Conservation (phyloP, 2,113 vertebrate genomes). For the Prolemur simus region DNA sequence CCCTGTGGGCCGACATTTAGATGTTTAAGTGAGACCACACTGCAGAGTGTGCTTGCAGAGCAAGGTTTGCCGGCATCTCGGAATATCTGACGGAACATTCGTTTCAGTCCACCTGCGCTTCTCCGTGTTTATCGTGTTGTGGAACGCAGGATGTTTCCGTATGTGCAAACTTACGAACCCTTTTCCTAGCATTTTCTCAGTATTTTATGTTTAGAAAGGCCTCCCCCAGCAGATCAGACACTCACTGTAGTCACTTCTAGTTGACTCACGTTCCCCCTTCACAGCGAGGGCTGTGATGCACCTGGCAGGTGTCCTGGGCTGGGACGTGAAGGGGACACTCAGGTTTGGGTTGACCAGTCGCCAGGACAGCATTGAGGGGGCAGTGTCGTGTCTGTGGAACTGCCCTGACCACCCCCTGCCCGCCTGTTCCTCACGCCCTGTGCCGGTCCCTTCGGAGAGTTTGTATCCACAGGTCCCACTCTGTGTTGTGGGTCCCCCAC, state of each 20-base stretch:
- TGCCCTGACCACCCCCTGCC: no score
- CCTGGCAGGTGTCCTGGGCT: rapidly evolving
- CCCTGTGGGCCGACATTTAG: rapidly evolving
- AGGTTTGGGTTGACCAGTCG: background rate
- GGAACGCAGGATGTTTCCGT: rapidly evolving
- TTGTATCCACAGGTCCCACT: background rate
- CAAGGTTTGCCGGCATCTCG: rapidly evolving
- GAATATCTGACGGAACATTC: rapidly evolving
- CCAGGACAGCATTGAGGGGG: no score
- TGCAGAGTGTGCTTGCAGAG: rapidly evolving
- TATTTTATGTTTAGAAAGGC: rapidly evolving
- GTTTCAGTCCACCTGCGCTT: rapidly evolving
- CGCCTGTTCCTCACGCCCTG: no score
- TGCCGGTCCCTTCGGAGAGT: no score
- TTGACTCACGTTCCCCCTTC: rapidly evolving
- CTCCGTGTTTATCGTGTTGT: no score
- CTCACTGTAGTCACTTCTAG: rapidly evolving
- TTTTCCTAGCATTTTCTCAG: background rate
- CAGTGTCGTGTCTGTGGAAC: no score
- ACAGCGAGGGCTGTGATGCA: background rate
- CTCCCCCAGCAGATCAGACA: background rate
- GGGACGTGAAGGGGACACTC: rapidly evolving
- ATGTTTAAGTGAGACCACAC: rapidly evolving
- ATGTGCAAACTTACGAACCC: rapidly evolving
- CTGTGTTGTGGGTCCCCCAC: background rate